These are phyloP conservation scores for Stenodema calcarata DNA, from an alignment of 2,888 invertebrate species.

Conservation along the genomic window DNA sequence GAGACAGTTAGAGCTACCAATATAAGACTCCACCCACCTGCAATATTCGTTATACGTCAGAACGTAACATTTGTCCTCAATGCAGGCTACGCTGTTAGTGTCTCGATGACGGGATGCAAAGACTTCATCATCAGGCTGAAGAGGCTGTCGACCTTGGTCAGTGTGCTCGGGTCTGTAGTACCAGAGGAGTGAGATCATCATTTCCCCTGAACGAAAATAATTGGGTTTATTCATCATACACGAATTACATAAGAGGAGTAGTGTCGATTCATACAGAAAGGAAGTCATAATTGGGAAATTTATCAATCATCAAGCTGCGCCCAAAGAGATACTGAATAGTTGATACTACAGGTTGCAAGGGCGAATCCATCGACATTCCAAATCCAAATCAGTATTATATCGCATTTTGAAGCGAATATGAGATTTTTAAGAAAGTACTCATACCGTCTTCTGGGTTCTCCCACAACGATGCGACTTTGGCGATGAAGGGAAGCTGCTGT, in stretches of 20 bases:
- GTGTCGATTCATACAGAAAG: no score
- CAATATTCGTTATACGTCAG: slow-evolving; percentile 96
- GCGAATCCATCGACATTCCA: no score
- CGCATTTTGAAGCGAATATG: no score
- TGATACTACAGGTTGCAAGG: no score
- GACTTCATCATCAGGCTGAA: slow-evolving; percentile 87
- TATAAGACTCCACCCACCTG: slow-evolving; percentile 73
- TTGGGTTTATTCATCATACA: no score
- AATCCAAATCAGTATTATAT: no score
- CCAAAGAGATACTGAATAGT: no score
- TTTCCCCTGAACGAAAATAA: slow-evolving; percentile 74
- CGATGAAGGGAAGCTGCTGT: slow-evolving; percentile 91
- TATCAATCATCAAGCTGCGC: no score
- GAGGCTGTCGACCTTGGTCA: slow-evolving; percentile 81
- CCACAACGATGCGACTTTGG: slow-evolving; percentile 93
- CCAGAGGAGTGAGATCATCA: slow-evolving; percentile 97
- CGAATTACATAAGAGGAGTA: no score
- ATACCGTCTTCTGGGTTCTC: slow-evolving; percentile 92
- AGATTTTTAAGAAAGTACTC: no score
- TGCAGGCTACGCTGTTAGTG: slow-evolving; percentile 94
- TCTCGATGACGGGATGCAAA: slow-evolving; percentile 96
- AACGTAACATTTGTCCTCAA: slow-evolving; percentile 97
- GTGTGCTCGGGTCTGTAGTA: slow-evolving; percentile 98
- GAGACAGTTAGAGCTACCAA: no score
- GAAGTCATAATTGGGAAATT: no score